These are phyloP conservation scores for Notothenia rossii DNA, from an alignment of 2,113 vertebrate genomes.

Conservation along the genomic window DNA sequence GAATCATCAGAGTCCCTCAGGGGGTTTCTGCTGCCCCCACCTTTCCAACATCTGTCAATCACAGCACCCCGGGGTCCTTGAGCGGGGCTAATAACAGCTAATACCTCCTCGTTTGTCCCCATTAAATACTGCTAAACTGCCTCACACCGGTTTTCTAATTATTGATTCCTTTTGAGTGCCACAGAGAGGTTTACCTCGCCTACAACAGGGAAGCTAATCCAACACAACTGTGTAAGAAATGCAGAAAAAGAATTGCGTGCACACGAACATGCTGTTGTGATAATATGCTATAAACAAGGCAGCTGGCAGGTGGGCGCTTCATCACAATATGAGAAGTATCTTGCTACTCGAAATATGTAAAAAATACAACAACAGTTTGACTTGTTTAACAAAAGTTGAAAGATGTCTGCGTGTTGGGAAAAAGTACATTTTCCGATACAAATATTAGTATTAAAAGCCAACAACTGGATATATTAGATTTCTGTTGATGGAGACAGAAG, in stretches of 20 bases:
- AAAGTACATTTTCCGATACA: too few species aligned
- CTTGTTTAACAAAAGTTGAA: too few species aligned
- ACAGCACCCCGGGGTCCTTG: slow-evolving; percentile 9
- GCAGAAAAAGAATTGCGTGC: not conserved
- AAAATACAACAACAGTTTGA: too few species aligned
- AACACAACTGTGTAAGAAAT: not conserved
- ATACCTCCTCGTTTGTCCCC: slow-evolving; percentile 48
- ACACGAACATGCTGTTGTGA: not conserved
- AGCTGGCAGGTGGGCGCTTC: not conserved
- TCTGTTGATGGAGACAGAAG: too few species aligned
- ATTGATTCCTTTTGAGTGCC: slow-evolving; percentile 39
- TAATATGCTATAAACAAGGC: not conserved
- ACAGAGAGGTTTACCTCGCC: slow-evolving; percentile 9
- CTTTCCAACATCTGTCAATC: slow-evolving; percentile 41
- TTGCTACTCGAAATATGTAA: not conserved
- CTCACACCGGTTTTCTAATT: slow-evolving; percentile 38
- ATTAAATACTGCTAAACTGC: slow-evolving; percentile 50
- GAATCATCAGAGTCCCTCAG: slow-evolving; percentile 40
- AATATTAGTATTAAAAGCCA: too few species aligned
- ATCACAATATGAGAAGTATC: not conserved
- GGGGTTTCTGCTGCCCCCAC: slow-evolving; percentile 19
- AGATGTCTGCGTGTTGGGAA: too few species aligned
- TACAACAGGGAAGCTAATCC: not conserved
- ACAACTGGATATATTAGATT: too few species aligned
- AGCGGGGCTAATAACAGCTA: slow-evolving; percentile 43